Evolutionary conservation across 2,113 vertebrate species (phyloP).

Genomic region (Xenopus laevis): DNA sequence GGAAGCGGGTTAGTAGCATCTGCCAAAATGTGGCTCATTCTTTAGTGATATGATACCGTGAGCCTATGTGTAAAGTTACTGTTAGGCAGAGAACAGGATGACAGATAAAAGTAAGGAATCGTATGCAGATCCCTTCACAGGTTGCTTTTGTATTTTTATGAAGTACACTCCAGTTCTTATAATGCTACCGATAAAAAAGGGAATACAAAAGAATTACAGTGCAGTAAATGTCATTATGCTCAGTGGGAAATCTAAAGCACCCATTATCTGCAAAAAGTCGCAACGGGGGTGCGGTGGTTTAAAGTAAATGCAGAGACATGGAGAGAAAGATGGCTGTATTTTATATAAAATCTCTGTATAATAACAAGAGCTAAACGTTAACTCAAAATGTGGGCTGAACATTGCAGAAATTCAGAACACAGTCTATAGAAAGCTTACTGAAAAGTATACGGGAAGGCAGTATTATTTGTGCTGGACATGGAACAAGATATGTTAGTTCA

Average conservation of each 20-base stretch:
- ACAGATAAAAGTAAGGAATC: slow-evolving; percentile 28
- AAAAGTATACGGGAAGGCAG: no score
- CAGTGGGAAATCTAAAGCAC: background rate
- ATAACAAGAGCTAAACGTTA: no score
- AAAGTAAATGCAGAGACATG: background rate
- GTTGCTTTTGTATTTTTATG: slow-evolving; percentile 6
- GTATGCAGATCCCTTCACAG: slow-evolving; percentile 31
- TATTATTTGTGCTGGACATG: no score
- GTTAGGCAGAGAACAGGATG: slow-evolving; percentile 1
- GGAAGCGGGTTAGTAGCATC: slow-evolving; percentile 21
- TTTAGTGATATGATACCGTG: slow-evolving; percentile 14
- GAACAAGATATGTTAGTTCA: no score
- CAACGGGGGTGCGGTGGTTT: background rate
- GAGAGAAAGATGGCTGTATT: no score
- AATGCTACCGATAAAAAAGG: slow-evolving; percentile 7
- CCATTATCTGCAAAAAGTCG: slow-evolving; percentile 2
- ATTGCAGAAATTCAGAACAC: no score
- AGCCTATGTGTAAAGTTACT: slow-evolving; percentile 21
- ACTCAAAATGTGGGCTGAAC: no score
- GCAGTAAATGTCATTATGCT: background rate
- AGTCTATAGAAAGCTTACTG: no score
- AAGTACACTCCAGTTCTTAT: slow-evolving; percentile 1
- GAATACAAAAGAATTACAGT: slow-evolving; percentile 5
- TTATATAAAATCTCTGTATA: no score
- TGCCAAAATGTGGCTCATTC: slow-evolving; percentile 10